Percentiles rank a stretch among this genome's conserved stretches.
Evolutionary conservation across 1,140 invertebrate genomes (phyloP).

Genomic region (Drepana arcuata): DNA sequence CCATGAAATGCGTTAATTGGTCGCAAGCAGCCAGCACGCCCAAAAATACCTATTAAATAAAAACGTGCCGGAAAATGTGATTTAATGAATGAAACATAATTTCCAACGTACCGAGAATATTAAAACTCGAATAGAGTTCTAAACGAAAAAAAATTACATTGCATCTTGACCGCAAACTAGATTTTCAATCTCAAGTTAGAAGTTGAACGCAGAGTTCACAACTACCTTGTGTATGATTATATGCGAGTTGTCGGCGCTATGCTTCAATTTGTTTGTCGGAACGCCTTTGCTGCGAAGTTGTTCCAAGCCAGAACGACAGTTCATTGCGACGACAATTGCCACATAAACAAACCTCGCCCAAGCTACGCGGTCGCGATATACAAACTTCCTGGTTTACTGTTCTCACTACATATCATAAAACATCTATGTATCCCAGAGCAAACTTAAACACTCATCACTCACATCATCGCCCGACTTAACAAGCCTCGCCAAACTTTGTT

Average conservation of each 20-base stretch:
- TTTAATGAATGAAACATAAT: too few species aligned
- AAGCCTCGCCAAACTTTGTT: conserved; percentile 5
- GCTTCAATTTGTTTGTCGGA: conserved; percentile 48
- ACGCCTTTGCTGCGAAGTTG: conserved; percentile 40
- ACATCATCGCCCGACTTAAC: conserved; percentile 4
- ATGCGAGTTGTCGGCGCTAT: conserved; percentile 39
- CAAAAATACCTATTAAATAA: too few species aligned
- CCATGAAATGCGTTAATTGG: too few species aligned
- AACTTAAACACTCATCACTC: conserved; percentile 15
- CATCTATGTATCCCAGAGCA: conserved; percentile 8
- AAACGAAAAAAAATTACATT: too few species aligned
- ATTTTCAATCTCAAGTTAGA: conserved; percentile 38
- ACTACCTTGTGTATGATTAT: conserved; percentile 56
- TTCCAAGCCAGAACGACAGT: conserved; percentile 29
- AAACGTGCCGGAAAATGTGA: too few species aligned
- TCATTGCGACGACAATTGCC: conserved; percentile 53
- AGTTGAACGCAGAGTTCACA: conserved; percentile 34
- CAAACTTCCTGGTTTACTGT: conserved; percentile 44
- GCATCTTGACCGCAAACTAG: conserved; percentile 33
- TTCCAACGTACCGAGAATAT: too few species aligned
- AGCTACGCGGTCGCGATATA: conserved; percentile 34
- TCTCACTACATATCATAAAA: conserved; percentile 26
- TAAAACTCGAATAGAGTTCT: too few species aligned
- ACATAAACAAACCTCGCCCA: conserved; percentile 48
- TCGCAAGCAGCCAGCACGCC: too few species aligned